These are phyloP conservation scores for Caenorhabditis sp. DNA, from an alignment of 2,888 invertebrate species.

Conservation along the genomic window DNA sequence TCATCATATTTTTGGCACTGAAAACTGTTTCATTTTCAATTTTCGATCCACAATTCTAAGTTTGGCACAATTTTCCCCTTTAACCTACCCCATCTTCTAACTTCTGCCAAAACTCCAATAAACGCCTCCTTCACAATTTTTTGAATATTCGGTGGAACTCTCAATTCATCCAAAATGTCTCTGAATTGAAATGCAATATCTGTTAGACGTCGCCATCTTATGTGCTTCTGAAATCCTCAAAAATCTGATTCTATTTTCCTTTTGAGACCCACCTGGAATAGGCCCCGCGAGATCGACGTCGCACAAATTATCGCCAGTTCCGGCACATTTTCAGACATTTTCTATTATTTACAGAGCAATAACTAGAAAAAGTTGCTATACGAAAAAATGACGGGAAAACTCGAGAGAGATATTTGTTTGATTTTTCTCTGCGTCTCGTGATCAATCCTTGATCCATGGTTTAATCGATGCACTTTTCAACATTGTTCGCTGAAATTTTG, in stretches of 20 bases:
- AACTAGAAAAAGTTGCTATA: too few species aligned
- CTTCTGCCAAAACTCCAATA: constrained; percentile 37
- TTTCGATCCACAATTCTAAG: too few species aligned
- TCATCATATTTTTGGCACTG: too few species aligned
- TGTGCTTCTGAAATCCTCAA: constrained; percentile 49
- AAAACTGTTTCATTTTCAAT: background rate
- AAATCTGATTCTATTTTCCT: background rate
- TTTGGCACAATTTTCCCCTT: too few species aligned
- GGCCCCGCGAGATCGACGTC: constrained; percentile 11
- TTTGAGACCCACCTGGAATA: constrained; percentile 16
- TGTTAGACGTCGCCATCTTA: constrained; percentile 50
- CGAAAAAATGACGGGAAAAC: background rate
- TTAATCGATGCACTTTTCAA: too few species aligned
- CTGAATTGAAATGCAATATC: constrained; percentile 46
- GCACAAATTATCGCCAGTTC: constrained; percentile 21
- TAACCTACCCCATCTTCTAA: constrained; percentile 42
- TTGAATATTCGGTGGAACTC: constrained; percentile 28
- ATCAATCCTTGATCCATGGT: too few species aligned
- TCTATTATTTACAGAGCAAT: too few species aligned
- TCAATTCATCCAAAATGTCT: constrained; percentile 26
- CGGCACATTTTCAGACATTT: constrained; percentile 7
- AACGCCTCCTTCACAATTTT: constrained; percentile 20
- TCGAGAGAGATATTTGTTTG: background rate
- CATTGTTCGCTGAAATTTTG: too few species aligned
- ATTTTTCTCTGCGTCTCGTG: background rate